A percentile compares a stretch with the other conserved stretches of the same genome.
Evolutionary conservation across 2,888 invertebrate species (phyloP).

Genomic region (Drosophila flavopinicola): DNA sequence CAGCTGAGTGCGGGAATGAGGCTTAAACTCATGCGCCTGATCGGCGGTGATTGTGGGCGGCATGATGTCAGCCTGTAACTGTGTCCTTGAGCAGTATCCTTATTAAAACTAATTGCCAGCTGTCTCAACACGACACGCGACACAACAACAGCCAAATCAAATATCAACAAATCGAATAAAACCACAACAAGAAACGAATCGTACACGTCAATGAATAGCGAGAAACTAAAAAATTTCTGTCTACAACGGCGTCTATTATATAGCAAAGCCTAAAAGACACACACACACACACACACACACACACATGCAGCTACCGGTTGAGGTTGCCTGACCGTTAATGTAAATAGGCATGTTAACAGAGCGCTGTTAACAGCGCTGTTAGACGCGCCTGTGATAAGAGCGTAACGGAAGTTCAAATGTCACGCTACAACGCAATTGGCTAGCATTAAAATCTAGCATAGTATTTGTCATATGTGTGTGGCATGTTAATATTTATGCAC

Average conservation of each 20-base stretch:
- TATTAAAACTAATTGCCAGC: slow-evolving; percentile 19
- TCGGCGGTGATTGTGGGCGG: slow-evolving; percentile 80
- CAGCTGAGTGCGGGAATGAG: slow-evolving; percentile 46
- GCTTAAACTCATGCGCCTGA: slow-evolving; percentile 62
- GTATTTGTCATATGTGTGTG: too few relatives aligned
- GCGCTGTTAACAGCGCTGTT: slow-evolving; percentile 26
- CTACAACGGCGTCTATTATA: slow-evolving; percentile 48
- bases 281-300: background rate
- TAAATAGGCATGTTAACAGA: slow-evolving; percentile 10
- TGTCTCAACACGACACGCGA: slow-evolving; percentile 5
- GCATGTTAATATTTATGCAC: slow-evolving; percentile 8
- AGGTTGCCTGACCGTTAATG: slow-evolving; percentile 6
- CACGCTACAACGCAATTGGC: slow-evolving; percentile 49
- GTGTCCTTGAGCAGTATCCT: slow-evolving; percentile 44
- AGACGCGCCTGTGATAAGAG: slow-evolving; percentile 2
- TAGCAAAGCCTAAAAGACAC: slow-evolving; percentile 32
- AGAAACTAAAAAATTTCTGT: slow-evolving; percentile 61
- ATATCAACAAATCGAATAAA: slow-evolving; percentile 1
- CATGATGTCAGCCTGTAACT: slow-evolving; percentile 69
- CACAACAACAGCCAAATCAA: slow-evolving; percentile 6
- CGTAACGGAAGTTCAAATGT: slow-evolving; percentile 56
- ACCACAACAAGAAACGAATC: too few relatives aligned
- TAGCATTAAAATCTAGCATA: too few relatives aligned
- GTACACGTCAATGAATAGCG: slow-evolving; percentile 48
- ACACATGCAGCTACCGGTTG: slow-evolving; percentile 8